A percentile compares a stretch with the other conserved stretches of the same genome.
Conservation (phyloP, 2,888 invertebrate species). For the Calameuta idolon region DNA sequence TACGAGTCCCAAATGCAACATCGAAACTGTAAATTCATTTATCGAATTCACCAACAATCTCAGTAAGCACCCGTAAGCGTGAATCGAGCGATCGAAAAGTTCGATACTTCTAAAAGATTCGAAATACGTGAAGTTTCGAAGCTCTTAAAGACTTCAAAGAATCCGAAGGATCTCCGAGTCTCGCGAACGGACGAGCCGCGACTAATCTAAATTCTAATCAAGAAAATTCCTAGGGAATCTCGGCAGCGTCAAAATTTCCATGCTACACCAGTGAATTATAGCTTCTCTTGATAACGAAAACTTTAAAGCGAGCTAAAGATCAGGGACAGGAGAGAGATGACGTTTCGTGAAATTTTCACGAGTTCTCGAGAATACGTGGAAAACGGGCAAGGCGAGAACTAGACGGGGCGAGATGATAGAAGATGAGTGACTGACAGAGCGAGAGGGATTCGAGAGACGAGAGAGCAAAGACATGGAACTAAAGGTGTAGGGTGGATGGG, state of each 20-base stretch:
- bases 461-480: conserved; percentile 26
- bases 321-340: not conserved
- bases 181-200: not conserved
- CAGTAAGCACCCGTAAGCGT: not conserved
- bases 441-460: not conserved
- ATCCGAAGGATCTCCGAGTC: not conserved
- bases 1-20: no score
- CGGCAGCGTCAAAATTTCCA: not conserved
- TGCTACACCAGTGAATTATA: not conserved
- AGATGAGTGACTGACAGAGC: not conserved
- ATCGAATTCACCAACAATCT: not conserved
- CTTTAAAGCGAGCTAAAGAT: not conserved
- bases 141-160: not conserved
- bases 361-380: not conserved
- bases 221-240: not conserved
- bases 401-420: not conserved
- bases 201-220: not conserved
- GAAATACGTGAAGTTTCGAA: not conserved
- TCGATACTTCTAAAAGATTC: not conserved
- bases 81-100: not conserved
- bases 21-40: no score
- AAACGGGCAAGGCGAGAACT: not conserved
- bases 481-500: conserved; percentile 8
- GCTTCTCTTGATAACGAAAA: not conserved
- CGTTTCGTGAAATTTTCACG: not conserved